A percentile compares a stretch with the other conserved stretches of the same genome.
phyloP scores from a whole-genome alignment of 1,140 invertebrate genomes.

The Doryteuthis pealeii region DNA sequence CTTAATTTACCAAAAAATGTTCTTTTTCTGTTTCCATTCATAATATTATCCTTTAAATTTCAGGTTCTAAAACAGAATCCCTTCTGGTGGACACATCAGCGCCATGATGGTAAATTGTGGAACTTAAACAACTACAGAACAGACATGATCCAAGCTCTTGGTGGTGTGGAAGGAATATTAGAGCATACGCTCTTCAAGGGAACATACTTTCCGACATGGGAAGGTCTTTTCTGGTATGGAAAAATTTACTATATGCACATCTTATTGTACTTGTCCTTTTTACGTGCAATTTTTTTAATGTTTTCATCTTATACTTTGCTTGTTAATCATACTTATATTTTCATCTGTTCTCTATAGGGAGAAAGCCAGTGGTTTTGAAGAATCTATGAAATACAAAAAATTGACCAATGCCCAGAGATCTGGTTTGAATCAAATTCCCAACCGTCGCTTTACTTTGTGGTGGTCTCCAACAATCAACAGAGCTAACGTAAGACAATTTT shows the following conservation, averaged over 20 bases:
- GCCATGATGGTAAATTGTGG: constrained; percentile 97
- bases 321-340: too few relatives aligned
- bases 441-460: constrained; percentile 98
- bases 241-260: background rate
- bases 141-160: constrained; percentile 99
- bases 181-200: constrained; percentile 99
- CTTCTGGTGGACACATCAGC: constrained; percentile 71
- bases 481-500: constrained; percentile 73
- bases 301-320: background rate
- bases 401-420: constrained; percentile 98
- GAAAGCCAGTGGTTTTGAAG: constrained; percentile 99
- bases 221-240: constrained; percentile 97
- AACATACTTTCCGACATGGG: constrained; percentile 99
- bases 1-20: too few relatives aligned
- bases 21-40: background rate
- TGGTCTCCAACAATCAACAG: constrained; percentile 99
- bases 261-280: too few relatives aligned
- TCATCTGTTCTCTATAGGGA: constrained; percentile 65
- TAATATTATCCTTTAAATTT: background rate
- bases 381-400: constrained; percentile 99
- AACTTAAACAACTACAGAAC: constrained; percentile 99
- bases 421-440: constrained; percentile 99
- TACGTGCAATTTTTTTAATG: background rate
- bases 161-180: constrained; percentile 98
- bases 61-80: constrained; percentile 98